Percentiles rank a stretch among this genome's conserved stretches.
Conservation (phyloP, 2,888 invertebrate species). For the Norana najaformis region DNA sequence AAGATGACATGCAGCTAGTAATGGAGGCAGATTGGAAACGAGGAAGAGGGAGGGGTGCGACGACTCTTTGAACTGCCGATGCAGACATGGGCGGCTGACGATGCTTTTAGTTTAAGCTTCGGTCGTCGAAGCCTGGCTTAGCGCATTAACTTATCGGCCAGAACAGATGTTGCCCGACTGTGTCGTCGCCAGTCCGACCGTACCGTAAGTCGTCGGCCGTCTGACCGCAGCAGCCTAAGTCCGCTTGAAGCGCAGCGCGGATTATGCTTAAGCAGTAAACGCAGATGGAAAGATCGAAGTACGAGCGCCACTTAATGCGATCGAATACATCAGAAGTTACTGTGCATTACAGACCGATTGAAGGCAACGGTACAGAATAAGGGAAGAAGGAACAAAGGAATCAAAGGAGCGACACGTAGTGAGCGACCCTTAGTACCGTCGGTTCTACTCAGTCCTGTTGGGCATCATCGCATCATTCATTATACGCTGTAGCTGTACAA, state of each 20-base stretch:
- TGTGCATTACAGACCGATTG: conserved; percentile 6
- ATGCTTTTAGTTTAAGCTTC: conserved; percentile 17
- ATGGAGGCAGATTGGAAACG: not conserved
- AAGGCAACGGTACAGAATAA: not conserved
- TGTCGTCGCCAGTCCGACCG: not conserved
- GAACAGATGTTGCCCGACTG: conserved; percentile 8
- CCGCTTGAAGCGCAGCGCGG: not conserved
- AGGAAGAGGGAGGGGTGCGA: not conserved
- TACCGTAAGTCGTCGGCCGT: not conserved
- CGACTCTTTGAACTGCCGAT: not conserved
- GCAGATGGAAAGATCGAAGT: conserved; percentile 5
- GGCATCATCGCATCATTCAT: too few relatives aligned
- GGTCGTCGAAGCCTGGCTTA: conserved; percentile 2
- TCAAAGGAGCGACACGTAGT: not conserved
- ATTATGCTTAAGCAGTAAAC: not conserved
- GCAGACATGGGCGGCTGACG: not conserved
- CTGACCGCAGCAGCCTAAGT: not conserved
- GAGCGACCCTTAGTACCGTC: too few relatives aligned
- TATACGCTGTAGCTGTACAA: too few relatives aligned
- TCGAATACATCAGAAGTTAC: not conserved
- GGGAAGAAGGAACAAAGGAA: not conserved
- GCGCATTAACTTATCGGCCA: conserved; percentile 18
- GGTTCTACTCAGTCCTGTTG: not conserved
- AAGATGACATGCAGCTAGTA: not conserved
- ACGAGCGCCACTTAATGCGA: not conserved